Conservation (phyloP, 2,113 vertebrate genomes). For the Galemys pyrenaicus region DNA sequence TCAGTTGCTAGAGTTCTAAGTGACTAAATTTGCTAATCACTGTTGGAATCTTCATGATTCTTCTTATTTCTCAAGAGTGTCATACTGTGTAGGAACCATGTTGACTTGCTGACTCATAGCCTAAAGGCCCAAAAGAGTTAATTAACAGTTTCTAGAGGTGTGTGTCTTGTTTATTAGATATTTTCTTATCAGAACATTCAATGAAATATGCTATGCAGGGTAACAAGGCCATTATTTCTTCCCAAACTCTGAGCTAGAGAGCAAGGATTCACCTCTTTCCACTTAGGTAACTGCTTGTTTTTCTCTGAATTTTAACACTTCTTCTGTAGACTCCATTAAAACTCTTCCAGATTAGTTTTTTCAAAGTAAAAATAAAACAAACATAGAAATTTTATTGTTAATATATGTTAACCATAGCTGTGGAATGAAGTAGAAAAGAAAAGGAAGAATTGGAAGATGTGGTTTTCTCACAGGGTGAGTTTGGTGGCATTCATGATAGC, state of each 20-base stretch:
- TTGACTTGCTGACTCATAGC: conserved; percentile 43
- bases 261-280: not conserved
- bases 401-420: not conserved
- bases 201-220: not conserved
- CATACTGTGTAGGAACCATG: not conserved
- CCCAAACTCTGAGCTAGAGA: not conserved
- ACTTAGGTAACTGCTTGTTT: not conserved
- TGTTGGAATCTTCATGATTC: not conserved
- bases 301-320: not conserved
- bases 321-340: not conserved
- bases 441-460: not conserved
- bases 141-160: conserved; percentile 51
- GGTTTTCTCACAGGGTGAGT: not conserved
- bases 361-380: conserved; percentile 11
- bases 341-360: not conserved
- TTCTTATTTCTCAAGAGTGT: conserved; percentile 35
- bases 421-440: not conserved
- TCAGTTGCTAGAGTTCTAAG: conserved; percentile 41
- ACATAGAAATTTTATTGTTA: not conserved
- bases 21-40: conserved; percentile 55
- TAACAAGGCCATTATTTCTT: not conserved
- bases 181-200: not conserved
- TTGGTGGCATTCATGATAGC: not conserved
- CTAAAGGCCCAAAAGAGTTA: conserved; percentile 28
- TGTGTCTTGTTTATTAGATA: conserved; percentile 57